Percentiles rank a stretch among this genome's conserved stretches.
Conservation (phyloP, 37 sponge, comb jelly and placozoan species). For the Oopsacas minuta region DNA sequence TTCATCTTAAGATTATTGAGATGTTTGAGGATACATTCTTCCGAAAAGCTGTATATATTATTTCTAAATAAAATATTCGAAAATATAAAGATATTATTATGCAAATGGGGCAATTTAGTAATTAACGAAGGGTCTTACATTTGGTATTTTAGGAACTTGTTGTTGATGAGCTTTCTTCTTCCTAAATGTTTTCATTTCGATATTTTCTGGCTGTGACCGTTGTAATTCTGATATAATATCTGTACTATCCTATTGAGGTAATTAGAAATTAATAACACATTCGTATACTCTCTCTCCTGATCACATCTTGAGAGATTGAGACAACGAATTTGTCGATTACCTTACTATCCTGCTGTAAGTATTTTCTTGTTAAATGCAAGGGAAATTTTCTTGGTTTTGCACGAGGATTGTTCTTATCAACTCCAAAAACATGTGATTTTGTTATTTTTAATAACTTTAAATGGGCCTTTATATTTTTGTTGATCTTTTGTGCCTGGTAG, state of each 20-base stretch:
- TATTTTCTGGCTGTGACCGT: neutral
- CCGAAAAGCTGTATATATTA: neutral
- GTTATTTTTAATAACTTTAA: slow-evolving; percentile 1
- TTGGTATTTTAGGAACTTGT: neutral
- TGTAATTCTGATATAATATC: neutral
- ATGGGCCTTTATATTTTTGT: neutral
- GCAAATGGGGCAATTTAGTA: neutral
- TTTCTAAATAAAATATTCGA: too few relatives aligned
- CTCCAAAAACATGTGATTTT: neutral
- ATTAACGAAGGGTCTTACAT: neutral
- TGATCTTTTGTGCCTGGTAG: slow-evolving; percentile 4
- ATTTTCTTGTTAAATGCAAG: neutral
- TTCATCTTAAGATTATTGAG: neutral
- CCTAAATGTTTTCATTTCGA: neutral
- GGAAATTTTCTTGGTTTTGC: neutral
- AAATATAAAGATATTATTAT: neutral
- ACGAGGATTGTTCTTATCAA: neutral
- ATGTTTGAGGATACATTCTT: neutral
- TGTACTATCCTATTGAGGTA: neutral
- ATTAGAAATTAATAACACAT: neutral
- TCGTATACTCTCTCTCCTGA: neutral
- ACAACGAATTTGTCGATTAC: neutral
- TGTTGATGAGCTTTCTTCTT: neutral
- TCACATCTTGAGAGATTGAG: neutral
- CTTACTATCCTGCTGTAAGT: neutral